Evolutionary conservation across 1,140 invertebrate genomes (phyloP), one percentile per base, ranked within the genome.

Genomic region (Penaeus chinensis): DNA sequence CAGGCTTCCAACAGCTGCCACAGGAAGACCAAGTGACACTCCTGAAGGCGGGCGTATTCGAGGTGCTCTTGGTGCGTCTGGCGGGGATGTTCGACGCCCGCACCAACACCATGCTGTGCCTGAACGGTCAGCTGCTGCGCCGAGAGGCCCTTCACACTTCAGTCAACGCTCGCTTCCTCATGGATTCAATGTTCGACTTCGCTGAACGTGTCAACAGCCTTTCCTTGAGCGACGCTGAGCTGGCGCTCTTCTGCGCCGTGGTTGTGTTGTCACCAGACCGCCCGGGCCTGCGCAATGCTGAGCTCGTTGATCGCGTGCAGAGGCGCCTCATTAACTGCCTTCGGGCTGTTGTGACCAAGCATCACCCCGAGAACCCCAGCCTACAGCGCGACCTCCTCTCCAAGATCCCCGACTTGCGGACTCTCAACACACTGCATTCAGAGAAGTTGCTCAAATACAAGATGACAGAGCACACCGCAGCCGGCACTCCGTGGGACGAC

Each of bases 141-240:
- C 94, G 96, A 78, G 97, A 98, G 92, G 95, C 96, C 78, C 96
- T 98, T 89, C 96, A 97, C 92, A 81, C 90, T 89, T 84, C 90
- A 91, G 91, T 96, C 96, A 98, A 98, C 93, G 97, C 97, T 19
- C 94, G 97, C 90, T 99, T 98, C 92, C 95, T 99, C 54, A 96
- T 99, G 92, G 97, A 99, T 91, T 98, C 97, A 88, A 99, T 99
- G 93, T 98, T 99, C 92, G 98, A 99, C 91, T 98, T 99, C 92
- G 97, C 98, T 66, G 97, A 98, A 91, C 94, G 97, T 90, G 96
- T 99, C 92, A 98, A 99, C 92, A 94, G 95, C 13, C 94, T 99
- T 91, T 95, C 96, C 91, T 93, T 99, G 81, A 96, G 96, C 19
- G 98, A 99, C 92, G 96, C 96, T 60, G 97, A 99, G 92, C 95